phyloP scores from a whole-genome alignment of 2,113 vertebrate genomes.

The Mustela nigripes region DNA sequence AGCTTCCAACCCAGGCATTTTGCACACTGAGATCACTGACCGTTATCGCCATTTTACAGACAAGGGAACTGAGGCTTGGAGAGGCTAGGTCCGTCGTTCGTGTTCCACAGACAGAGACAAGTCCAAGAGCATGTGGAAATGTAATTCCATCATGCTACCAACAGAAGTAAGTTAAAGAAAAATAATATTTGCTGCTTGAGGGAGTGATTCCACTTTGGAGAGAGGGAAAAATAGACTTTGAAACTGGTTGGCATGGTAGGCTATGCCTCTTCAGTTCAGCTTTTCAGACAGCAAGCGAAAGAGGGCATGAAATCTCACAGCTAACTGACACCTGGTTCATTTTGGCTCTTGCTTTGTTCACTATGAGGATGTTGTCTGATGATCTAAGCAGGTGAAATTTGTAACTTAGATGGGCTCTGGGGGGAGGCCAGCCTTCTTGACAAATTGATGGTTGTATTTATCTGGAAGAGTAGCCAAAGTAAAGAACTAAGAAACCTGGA shows the following conservation, averaged over 20 bases:
- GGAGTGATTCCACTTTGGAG: conserved; percentile 35
- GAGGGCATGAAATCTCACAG: not conserved
- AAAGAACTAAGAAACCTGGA: not conserved
- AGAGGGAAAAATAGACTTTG: conserved; percentile 17
- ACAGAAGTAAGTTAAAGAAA: conserved; percentile 33
- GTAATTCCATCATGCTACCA: not conserved
- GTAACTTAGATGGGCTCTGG: not conserved
- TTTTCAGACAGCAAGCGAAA: conserved; percentile 29
- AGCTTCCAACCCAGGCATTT: not conserved
- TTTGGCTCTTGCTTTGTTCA: not conserved
- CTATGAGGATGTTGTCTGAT: conserved; percentile 1
- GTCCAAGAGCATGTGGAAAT: conserved; percentile 18
- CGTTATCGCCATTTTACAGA: conserved; percentile 11
- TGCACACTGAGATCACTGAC: conserved; percentile 15
- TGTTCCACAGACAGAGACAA: conserved; percentile 12
- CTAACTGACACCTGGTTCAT: not conserved
- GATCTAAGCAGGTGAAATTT: not conserved
- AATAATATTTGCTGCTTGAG: not conserved
- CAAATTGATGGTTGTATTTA: conserved; percentile 37
- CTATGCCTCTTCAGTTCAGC: conserved; percentile 1
- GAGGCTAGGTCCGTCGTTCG: not conserved
- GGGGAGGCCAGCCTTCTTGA: not conserved
- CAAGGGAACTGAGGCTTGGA: not conserved
- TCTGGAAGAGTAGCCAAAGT: not conserved
- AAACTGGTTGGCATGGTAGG: not conserved